phyloP scores from a whole-genome alignment of 2,888 invertebrate genomes.

The Cyrtodaria siliqua region DNA sequence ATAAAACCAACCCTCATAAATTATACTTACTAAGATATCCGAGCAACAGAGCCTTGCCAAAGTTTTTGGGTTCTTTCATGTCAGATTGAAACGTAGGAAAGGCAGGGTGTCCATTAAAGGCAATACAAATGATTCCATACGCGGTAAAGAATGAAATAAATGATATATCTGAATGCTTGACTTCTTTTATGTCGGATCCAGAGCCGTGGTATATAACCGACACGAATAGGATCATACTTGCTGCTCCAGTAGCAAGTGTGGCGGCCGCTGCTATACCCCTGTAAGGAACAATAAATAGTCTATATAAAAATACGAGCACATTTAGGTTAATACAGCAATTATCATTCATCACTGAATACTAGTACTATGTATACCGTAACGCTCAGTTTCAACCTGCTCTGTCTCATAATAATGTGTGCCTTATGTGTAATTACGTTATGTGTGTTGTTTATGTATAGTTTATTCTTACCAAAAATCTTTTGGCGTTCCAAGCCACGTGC shows the following conservation, averaged over 20 bases:
- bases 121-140: slow-evolving; percentile 90
- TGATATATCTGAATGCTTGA: slow-evolving; percentile 36
- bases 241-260: slow-evolving; percentile 88
- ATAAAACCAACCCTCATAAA: no score
- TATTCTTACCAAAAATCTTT: slow-evolving; percentile 94
- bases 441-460: no score
- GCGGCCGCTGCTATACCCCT: slow-evolving; percentile 90
- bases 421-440: no score
- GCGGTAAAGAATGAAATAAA: slow-evolving; percentile 90
- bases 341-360: no score
- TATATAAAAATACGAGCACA: no score
- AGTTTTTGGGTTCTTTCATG: slow-evolving; percentile 92
- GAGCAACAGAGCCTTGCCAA: slow-evolving; percentile 90
- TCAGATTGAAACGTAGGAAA: slow-evolving; percentile 96
- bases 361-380: no score
- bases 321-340: no score
- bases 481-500: slow-evolving; percentile 96
- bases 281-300: slow-evolving; percentile 60
- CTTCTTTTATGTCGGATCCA: slow-evolving; percentile 36
- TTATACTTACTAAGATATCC: slow-evolving; percentile 90
- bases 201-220: slow-evolving; percentile 88
- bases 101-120: slow-evolving; percentile 91
- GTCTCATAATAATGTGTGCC: no score
- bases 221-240: slow-evolving; percentile 89
- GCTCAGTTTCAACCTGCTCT: no score